Conservation (phyloP, 1,140 invertebrate species). For the Drosophila baimaii region DNA sequence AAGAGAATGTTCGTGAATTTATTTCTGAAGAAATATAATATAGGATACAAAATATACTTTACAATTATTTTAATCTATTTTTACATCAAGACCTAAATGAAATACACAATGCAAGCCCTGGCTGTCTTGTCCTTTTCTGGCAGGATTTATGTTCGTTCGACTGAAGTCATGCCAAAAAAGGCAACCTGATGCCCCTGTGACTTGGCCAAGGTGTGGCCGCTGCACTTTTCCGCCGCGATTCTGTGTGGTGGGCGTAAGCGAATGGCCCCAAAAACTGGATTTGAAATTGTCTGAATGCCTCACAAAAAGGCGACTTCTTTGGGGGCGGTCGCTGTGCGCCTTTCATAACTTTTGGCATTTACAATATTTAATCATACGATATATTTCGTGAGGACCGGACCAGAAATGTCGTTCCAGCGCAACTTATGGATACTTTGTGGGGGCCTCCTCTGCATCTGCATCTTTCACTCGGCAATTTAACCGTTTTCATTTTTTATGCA, state of each 20-base stretch:
- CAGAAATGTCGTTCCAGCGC: slow-evolving; percentile 56
- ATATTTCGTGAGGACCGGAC: slow-evolving; percentile 58
- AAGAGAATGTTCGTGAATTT: not conserved
- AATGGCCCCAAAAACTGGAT: slow-evolving; percentile 45
- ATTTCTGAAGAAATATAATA: too few species aligned
- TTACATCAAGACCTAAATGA: not conserved
- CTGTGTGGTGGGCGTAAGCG: slow-evolving; percentile 33
- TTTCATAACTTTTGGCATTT: slow-evolving; percentile 72
- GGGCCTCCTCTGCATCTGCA: slow-evolving; percentile 28
- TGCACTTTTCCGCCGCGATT: slow-evolving; percentile 32
- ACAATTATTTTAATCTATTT: not conserved
- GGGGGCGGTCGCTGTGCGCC: slow-evolving; percentile 29
- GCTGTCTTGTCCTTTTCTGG: slow-evolving; percentile 21
- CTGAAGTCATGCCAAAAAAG: slow-evolving; percentile 19
- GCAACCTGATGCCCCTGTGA: slow-evolving; percentile 53
- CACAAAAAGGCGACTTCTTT: slow-evolving; percentile 9
- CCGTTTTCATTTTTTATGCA: slow-evolving; percentile 79
- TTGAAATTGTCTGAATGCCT: slow-evolving; percentile 23
- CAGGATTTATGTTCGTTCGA: slow-evolving; percentile 6
- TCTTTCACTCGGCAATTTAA: slow-evolving; percentile 55
- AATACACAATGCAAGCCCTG: not conserved
- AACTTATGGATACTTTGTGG: slow-evolving; percentile 62
- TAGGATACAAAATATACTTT: not conserved
- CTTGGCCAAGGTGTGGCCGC: slow-evolving; percentile 44
- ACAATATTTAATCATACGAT: slow-evolving; percentile 77